phyloP scores from a whole-genome alignment of 2,888 invertebrate genomes.

The Agrochola macilenta region DNA sequence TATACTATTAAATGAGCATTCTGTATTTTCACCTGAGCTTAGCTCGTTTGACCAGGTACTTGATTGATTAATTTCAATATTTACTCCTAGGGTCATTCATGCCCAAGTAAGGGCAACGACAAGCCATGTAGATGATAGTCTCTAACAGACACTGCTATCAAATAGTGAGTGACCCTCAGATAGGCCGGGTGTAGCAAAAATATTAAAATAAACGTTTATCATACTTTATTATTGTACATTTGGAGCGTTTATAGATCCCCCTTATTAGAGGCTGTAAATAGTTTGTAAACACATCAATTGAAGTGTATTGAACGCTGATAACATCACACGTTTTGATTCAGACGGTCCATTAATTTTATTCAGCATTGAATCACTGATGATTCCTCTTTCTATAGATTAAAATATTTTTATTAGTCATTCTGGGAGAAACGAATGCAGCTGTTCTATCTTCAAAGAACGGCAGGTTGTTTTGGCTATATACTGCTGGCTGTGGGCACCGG shows the following conservation, averaged over 20 bases:
- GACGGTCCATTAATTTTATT: neutral
- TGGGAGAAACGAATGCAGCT: neutral
- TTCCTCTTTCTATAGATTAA: neutral
- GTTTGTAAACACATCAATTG: slow-evolving; percentile 28
- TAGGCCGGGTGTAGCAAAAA: slow-evolving; percentile 14
- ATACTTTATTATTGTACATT: slow-evolving; percentile 14
- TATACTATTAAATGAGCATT: no score
- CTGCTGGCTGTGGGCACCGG: neutral
- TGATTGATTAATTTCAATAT: neutral
- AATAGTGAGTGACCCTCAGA: slow-evolving; percentile 8
- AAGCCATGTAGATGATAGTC: slow-evolving; percentile 2
- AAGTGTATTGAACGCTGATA: slow-evolving; percentile 1
- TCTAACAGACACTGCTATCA: slow-evolving; percentile 1
- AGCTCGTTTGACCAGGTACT: no score
- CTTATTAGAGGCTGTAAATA: slow-evolving; percentile 1
- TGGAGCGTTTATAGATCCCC: slow-evolving; percentile 4
- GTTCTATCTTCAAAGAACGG: neutral
- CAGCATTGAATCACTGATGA: neutral
- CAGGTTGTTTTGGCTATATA: neutral
- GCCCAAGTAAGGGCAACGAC: slow-evolving; percentile 1
- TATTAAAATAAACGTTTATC: slow-evolving; percentile 16
- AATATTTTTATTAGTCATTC: neutral
- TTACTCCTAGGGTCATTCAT: neutral
- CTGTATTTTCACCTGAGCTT: no score
- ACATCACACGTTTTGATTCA: neutral